These are phyloP conservation scores for Eupithecia insigniata DNA, from an alignment of 2,888 invertebrate species.

Conservation along the genomic window DNA sequence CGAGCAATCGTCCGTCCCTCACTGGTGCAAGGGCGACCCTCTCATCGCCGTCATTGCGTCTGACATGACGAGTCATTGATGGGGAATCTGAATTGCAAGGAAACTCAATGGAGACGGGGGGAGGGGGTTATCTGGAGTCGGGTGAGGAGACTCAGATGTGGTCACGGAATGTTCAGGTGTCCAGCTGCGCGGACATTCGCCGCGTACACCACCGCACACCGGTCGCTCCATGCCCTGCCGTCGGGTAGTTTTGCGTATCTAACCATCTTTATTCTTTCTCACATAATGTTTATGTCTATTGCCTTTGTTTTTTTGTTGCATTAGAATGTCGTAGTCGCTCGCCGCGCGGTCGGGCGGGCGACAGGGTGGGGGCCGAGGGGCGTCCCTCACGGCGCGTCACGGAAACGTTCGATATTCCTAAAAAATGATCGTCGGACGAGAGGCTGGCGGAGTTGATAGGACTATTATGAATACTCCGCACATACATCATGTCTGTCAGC, in stretches of 20 bases:
- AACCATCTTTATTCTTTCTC: background rate
- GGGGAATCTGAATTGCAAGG: conserved; percentile 1
- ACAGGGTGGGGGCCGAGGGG: background rate
- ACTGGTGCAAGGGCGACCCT: background rate
- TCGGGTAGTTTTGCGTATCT: background rate
- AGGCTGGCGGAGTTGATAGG: background rate
- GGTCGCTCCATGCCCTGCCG: background rate
- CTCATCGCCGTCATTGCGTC: background rate
- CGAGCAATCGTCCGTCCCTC: background rate
- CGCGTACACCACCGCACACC: too few relatives aligned
- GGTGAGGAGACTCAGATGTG: too few relatives aligned
- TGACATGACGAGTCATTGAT: conserved; percentile 3
- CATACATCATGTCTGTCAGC: conserved; percentile 3
- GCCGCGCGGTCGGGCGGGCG: background rate
- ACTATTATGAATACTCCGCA: background rate
- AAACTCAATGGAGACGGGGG: too few relatives aligned
- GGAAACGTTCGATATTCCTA: conserved; percentile 5
- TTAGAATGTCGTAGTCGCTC: background rate
- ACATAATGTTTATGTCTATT: background rate
- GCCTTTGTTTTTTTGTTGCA: background rate
- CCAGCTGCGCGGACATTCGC: too few relatives aligned
- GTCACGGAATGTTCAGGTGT: too few relatives aligned
- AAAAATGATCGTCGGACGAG: conserved; percentile 4
- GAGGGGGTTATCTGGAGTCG: too few relatives aligned
- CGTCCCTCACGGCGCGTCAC: background rate